Base-by-base conservation (phyloP, 2,797 vertebrate species). In the Tadarida brasiliensis region DNA sequence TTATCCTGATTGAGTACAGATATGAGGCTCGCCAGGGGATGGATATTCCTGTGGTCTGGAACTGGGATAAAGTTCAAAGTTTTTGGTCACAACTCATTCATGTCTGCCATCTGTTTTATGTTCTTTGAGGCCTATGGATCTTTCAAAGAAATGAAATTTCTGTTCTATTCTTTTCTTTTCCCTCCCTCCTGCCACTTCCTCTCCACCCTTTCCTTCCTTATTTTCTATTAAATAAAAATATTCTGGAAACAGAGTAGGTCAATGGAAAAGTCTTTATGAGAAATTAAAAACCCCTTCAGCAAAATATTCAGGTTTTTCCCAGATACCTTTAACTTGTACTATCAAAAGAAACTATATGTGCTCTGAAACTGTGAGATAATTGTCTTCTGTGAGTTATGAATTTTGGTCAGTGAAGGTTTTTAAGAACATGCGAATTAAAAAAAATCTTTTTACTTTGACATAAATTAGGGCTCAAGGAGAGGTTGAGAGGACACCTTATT, bases 31-130 rank as follows among this genome's bases (percentile, higher is more conserved):
- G 97, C 94, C 71, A 84, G 74, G 97, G 96, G 97, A 98, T 96
- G 95, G 97, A 96, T 98, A 96, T 97, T 98, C 97, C 97, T 97
- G 94, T 97, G 98, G 98, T 96, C 98, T 98, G 98, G 96, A 98
- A 97, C 87, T 97, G 97, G 97, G 98, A 97, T 98, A 97, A 98
- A 98, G 98, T 98, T 98, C 98, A 98, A 97, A 98, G 97, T 98
- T 98, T 98, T 97, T 97, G 98, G 98, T 98, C 97, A 98, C 97
- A 98, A 97, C 96, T 98, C 97, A 97, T 95, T 98, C 97, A 97
- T 96, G 98, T 98, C 96, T 97, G 96, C 98, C 98, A 97, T 98
- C 97, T 98, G 97, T 96, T 97, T 98, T 97, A 97, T 97, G 94
- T 97, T 97, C 96, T 96, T 24, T 49, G 94, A 96, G 82, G 96